A percentile compares a stretch with the other conserved stretches of the same genome.
These are phyloP conservation scores for Toxotes chatareus DNA, from an alignment of 2,113 vertebrate genomes.

Conservation along the genomic window DNA sequence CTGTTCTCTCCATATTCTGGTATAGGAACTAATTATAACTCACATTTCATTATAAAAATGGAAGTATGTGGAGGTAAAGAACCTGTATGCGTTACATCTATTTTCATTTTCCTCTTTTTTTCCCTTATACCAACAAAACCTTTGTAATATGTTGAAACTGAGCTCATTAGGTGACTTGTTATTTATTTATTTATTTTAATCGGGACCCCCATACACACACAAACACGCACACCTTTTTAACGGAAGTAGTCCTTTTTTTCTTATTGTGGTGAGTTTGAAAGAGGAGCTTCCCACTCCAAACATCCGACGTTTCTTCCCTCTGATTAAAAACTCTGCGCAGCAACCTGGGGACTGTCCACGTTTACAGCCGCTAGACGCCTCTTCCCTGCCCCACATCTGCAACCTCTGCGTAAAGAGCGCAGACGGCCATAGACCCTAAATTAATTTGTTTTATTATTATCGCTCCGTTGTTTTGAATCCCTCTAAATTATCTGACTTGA, in stretches of 20 bases:
- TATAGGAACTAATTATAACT: too few species aligned
- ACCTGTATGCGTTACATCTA: not conserved
- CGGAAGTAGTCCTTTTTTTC: not conserved
- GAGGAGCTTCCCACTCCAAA: not conserved
- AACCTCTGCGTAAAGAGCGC: not conserved
- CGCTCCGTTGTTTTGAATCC: not conserved
- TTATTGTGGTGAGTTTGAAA: conserved; percentile 3
- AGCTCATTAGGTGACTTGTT: too few species aligned
- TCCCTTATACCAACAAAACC: not conserved
- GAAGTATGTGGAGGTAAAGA: not conserved
- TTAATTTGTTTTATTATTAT: fast-evolving
- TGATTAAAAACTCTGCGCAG: conserved; percentile 39
- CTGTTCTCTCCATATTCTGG: too few species aligned
- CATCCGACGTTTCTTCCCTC: conserved; percentile 51
- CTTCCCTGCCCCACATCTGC: conserved; percentile 46
- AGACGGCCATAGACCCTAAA: not conserved
- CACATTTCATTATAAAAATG: too few species aligned
- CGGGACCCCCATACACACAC: too few species aligned
- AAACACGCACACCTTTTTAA: not conserved
- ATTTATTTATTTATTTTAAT: not conserved
- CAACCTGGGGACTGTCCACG: conserved; percentile 77
- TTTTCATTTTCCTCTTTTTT: not conserved
- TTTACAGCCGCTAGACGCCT: conserved; percentile 70
- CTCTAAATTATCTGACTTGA: not conserved
- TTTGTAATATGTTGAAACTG: not conserved